Conservation (phyloP, 2,113 vertebrate genomes). For the Kryptolebias marmoratus region DNA sequence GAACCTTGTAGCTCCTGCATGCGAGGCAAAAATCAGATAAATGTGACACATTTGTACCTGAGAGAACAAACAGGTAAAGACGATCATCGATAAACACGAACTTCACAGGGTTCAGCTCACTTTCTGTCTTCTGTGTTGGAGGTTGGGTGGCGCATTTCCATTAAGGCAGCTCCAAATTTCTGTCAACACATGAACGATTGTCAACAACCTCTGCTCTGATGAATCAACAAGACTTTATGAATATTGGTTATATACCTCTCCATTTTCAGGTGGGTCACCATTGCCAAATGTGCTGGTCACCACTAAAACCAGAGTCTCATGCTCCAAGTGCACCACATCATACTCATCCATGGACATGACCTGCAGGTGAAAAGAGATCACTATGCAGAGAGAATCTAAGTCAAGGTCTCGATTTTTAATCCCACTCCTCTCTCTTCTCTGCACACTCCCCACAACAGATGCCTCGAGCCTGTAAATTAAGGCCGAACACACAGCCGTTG, state of each 20-base stretch:
- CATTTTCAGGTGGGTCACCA: constrained; percentile 95
- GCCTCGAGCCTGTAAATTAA: constrained; percentile 51
- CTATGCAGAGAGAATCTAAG: not conserved
- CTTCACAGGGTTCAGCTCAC: constrained; percentile 77
- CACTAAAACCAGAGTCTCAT: constrained; percentile 91
- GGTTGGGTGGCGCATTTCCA: constrained; percentile 97
- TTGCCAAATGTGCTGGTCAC: constrained; percentile 98
- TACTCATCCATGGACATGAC: constrained; percentile 97
- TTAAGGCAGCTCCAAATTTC: constrained; percentile 95
- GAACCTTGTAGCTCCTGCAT: constrained; percentile 95
- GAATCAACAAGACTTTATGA: not conserved
- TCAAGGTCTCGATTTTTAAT: not conserved
- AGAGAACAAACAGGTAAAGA: not conserved
- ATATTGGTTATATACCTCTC: constrained; percentile 83
- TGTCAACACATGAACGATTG: constrained; percentile 55
- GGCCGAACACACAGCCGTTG: constrained; percentile 51
- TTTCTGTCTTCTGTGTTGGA: constrained; percentile 92
- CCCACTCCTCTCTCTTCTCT: constrained; percentile 11
- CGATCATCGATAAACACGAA: not conserved
- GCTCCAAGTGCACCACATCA: constrained; percentile 93
- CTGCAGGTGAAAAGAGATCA: constrained; percentile 66
- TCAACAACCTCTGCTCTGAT: not conserved
- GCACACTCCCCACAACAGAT: constrained; percentile 44
- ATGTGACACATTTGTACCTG: not conserved
- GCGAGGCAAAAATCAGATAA: not conserved